Base-by-base conservation (phyloP, 2,888 invertebrate genomes). In the Masnerella sp. region DNA sequence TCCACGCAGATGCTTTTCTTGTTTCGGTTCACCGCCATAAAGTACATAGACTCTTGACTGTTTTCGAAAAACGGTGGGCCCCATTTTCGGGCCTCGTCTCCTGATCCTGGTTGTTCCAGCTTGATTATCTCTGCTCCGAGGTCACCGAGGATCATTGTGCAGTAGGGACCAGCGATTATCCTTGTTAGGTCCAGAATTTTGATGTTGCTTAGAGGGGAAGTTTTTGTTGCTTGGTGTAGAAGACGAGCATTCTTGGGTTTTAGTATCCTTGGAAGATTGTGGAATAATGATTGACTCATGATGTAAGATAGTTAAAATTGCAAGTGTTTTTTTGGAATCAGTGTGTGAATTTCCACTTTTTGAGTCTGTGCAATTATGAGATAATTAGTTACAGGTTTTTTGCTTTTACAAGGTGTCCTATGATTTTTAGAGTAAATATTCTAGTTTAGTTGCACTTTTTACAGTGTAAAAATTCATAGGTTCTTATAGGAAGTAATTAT, bases 111-210 rank as follows among this genome's bases (percentile, higher is more conserved):
- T 78, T 92, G 92, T 86, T 99, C 98, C 32, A 99, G 91, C 90
- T 98, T 98, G 45, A 96, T 92, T 0, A 98, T 91, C 83, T 97
- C 96, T 0, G 98, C 98, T 0, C 98, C 98, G 69, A 97, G 89
- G 88, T 98, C 98, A 1, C 95, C 95, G 15, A 99, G 89, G 58
- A 96, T 91, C 97, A 97, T 97, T 0, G 97, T 94, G 85, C 97
- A 97, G 84, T 94, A 95, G 0, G 98, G 98, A 0, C 98, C 98
- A 14, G 98, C 98, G 2, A 98, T 91, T 34, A 98, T 94, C 79
- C 98, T 89, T 4, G 95, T 94, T 72, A 96, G 86, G 88, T 96
- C 96, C 70, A 96, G 86, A 9, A 96, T 90, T 81, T 92, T 90
- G 30, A 96, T 88, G 68, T 93, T 94, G 62, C 89, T 89, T 36